phyloP scores from a whole-genome alignment of 2,113 vertebrate genomes.

The Shinisaurus crocodilurus region DNA sequence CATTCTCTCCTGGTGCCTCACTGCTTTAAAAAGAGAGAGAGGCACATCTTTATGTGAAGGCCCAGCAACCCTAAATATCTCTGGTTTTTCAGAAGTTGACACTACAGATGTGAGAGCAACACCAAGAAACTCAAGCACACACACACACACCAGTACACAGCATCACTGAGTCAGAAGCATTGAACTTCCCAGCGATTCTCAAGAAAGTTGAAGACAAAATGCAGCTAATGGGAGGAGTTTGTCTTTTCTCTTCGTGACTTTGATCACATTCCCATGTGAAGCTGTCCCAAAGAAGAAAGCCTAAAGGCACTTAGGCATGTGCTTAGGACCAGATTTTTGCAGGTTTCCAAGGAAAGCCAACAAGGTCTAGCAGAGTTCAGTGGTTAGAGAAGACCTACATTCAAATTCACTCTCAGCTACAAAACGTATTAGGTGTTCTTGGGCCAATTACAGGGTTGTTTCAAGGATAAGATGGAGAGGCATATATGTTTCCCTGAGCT shows the following conservation, averaged over 20 bases:
- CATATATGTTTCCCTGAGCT: not conserved
- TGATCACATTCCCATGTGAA: not conserved
- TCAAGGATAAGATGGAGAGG: not conserved
- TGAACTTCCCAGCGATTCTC: rapidly evolving
- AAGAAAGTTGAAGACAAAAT: not conserved
- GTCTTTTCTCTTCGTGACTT: not conserved
- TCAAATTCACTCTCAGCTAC: not conserved
- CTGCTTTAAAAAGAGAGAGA: too few species aligned
- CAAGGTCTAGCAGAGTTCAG: not conserved
- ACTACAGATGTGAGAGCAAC: not conserved
- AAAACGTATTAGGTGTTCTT: too few species aligned
- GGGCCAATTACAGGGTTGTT: not conserved
- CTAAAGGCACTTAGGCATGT: not conserved
- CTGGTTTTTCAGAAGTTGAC: too few species aligned
- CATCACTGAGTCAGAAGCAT: not conserved
- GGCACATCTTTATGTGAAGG: too few species aligned
- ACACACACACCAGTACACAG: too few species aligned
- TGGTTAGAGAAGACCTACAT: not conserved
- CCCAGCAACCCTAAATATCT: too few species aligned
- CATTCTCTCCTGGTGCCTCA: too few species aligned
- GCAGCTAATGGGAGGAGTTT: not conserved
- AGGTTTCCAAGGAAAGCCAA: not conserved
- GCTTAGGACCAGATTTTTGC: not conserved
- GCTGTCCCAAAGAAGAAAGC: not conserved
- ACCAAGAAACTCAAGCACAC: not conserved